These are phyloP conservation scores for Phenganax subtilis DNA, from an alignment of 92 coral and sea anemone species.

Conservation along the genomic window DNA sequence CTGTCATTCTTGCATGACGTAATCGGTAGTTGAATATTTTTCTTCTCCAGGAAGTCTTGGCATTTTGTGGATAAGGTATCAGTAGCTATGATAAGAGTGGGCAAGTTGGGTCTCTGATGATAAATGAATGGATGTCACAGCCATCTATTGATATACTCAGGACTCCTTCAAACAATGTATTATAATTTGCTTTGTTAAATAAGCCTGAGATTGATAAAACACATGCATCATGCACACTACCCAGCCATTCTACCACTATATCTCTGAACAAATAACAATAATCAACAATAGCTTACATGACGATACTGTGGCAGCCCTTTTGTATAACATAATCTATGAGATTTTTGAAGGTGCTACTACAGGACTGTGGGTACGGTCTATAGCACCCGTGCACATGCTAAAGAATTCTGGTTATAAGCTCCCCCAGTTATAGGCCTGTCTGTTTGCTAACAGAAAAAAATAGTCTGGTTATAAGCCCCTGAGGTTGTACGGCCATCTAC, in stretches of 20 bases:
- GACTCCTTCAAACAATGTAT: slow-evolving; percentile 37
- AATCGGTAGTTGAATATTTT: slow-evolving; percentile 43
- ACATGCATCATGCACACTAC: slow-evolving; percentile 61
- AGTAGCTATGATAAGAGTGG: slow-evolving; percentile 55
- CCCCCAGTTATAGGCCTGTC: too few relatives aligned
- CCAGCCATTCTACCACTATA: slow-evolving; percentile 61
- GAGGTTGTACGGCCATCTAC: too few relatives aligned
- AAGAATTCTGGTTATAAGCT: too few relatives aligned
- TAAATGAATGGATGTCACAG: slow-evolving; percentile 30
- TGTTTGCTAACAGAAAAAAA: too few relatives aligned
- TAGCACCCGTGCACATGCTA: slow-evolving; percentile 33
- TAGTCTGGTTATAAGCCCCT: too few relatives aligned
- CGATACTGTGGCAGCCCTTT: slow-evolving; percentile 50
- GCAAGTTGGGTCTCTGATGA: slow-evolving; percentile 56
- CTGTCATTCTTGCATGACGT: slow-evolving; percentile 54
- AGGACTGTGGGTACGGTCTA: slow-evolving; percentile 46
- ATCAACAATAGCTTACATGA: slow-evolving; percentile 59
- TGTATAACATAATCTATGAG: slow-evolving; percentile 54
- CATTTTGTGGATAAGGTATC: slow-evolving; percentile 49
- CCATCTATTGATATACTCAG: slow-evolving; percentile 31
- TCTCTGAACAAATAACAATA: slow-evolving; percentile 56
- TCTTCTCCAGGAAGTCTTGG: slow-evolving; percentile 12
- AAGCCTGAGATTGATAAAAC: slow-evolving; percentile 42
- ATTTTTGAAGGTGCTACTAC: slow-evolving; percentile 49
- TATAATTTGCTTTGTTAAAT: slow-evolving; percentile 40